Evolutionary conservation across 2,797 vertebrate genomes (phyloP).

Genomic region (Pantherophis alleghaniensis): DNA sequence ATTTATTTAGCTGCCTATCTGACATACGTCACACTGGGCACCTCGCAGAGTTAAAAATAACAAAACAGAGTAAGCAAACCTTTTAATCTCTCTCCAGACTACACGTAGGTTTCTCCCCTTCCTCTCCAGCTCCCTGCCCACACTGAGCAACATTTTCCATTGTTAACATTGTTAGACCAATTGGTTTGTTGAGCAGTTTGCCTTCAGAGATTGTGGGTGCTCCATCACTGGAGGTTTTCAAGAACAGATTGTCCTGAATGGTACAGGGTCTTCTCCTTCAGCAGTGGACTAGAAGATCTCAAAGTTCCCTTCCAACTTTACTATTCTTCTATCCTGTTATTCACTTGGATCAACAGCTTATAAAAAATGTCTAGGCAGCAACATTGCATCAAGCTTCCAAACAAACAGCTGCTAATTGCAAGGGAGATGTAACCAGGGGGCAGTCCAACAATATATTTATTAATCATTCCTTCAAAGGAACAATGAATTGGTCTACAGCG

Average conservation of each 20-base stretch:
- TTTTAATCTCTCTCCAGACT: not conserved
- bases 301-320: too few relatives aligned
- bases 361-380: not conserved
- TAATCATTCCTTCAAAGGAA: not conserved
- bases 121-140: not conserved
- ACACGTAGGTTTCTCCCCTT: not conserved
- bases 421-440: not conserved
- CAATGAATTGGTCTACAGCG: not conserved
- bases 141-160: not conserved
- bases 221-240: too few relatives aligned
- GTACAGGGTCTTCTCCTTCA: too few relatives aligned
- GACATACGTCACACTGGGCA: not conserved
- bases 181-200: too few relatives aligned
- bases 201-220: too few relatives aligned
- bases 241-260: too few relatives aligned
- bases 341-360: not conserved
- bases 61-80: not conserved
- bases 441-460: not conserved
- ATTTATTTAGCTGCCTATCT: not conserved
- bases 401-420: not conserved
- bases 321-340: too few relatives aligned
- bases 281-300: too few relatives aligned
- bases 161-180: too few relatives aligned
- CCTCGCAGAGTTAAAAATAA: not conserved
- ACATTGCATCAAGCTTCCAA: not conserved